A percentile compares a stretch with the other conserved stretches of the same genome.
Conservation (phyloP, 2,888 invertebrate species). For the Smittia sp. region DNA sequence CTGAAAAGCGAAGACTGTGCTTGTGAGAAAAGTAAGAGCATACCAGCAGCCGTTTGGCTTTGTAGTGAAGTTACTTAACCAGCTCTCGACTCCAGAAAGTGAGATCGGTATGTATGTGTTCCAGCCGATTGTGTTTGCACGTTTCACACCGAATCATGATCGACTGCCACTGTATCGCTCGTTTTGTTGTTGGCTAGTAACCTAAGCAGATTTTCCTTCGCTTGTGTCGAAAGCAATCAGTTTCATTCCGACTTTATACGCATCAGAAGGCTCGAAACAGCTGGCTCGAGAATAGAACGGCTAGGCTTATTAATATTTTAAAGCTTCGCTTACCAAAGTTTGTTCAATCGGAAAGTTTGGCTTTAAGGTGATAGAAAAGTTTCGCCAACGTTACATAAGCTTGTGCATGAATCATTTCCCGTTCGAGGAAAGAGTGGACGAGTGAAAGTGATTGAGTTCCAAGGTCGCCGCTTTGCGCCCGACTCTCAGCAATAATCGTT, state of each 20-base stretch:
- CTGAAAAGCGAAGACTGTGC: background rate
- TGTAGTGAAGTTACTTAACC: background rate
- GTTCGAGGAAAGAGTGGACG: slow-evolving; percentile 4
- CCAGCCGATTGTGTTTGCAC: slow-evolving; percentile 7
- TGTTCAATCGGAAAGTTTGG: background rate
- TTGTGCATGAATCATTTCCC: slow-evolving; percentile 1
- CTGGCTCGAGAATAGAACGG: background rate
- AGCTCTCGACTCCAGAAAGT: background rate
- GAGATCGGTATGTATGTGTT: slow-evolving; percentile 3
- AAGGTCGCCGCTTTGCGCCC: background rate
- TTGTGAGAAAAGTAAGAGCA: background rate
- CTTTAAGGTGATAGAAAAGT: background rate
- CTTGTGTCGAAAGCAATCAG: slow-evolving; percentile 20
- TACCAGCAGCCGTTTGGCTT: background rate
- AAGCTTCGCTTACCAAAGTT: background rate
- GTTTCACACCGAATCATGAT: background rate
- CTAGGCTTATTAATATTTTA: background rate
- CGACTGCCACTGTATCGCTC: background rate
- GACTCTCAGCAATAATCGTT: too few species aligned
- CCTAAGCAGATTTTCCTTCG: slow-evolving; percentile 8
- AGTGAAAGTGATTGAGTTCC: background rate
- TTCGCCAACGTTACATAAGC: background rate
- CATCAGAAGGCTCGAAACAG: background rate
- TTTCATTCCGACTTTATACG: slow-evolving; percentile 6
- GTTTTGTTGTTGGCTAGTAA: background rate